Base-by-base conservation (phyloP, 2,888 invertebrate species). In the Scaptomyza flava region DNA sequence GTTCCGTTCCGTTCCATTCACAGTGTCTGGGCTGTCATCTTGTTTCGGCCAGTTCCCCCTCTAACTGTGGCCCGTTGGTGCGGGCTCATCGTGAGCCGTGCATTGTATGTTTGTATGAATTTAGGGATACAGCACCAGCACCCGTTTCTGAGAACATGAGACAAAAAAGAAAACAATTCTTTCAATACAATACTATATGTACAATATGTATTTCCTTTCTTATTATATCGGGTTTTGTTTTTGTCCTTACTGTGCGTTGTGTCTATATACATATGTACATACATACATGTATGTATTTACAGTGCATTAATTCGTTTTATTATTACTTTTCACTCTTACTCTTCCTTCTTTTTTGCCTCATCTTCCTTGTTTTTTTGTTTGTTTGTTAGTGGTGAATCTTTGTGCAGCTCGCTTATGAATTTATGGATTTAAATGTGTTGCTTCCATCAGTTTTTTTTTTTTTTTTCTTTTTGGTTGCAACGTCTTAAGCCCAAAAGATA, bases 281-380 rank as follows among this genome's bases (percentile, higher is more conserved):
- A n/a, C n/a, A n/a, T n/a, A n/a, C n/a, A n/a, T n/a, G n/a, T n/a
- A n/a, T n/a, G 8, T 4, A 60, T 72, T 67, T 65, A 69, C 69
- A 74, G 67, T 79, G 68, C 68, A 75, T 75, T 75, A 61, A 75
- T 77, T 77, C 68, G 68, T 67, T 75, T 70, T 75, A 75, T 75
- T 78, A 75, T 78, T 78, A 72, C 66, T 72, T 69, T 78, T 76
- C 53, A 63, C 53, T 70, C 59, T 65, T 57, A 50, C 64, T 64
- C 56, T 58, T 61, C 34, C 59, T 57, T 30, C 56, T 46, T 43
- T 46, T 30, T 20, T 54, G 17, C 36, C 11, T 20, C 23, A 45
- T 30, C 34, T 38, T 3, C 17, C 27, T 47, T 23, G 14, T 54
- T 53, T 42, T 48, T 33, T 60, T 63, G 42, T 61, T 51, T 60